Conservation (phyloP, 2,888 invertebrate genomes). For the Cerceris ruficornis region DNA sequence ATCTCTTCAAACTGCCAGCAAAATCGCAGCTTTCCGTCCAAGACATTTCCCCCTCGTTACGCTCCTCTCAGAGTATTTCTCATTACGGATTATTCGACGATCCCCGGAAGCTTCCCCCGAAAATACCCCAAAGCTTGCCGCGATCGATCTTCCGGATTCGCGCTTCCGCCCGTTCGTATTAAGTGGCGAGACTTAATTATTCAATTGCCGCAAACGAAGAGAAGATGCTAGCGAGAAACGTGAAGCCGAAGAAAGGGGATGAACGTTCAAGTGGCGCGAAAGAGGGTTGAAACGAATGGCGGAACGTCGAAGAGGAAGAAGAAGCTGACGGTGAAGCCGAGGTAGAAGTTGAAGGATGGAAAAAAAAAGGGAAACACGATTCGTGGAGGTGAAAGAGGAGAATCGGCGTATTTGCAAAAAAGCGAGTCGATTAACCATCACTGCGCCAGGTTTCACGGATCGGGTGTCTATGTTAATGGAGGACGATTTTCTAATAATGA, state of each 20-base stretch:
- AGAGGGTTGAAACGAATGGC: background rate
- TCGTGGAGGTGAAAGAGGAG: background rate
- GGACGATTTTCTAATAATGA: conserved; percentile 51
- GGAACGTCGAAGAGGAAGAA: background rate
- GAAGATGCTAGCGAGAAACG: conserved; percentile 8
- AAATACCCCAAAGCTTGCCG: conserved; percentile 36
- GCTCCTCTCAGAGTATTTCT: conserved; percentile 43
- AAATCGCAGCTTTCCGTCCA: conserved; percentile 24
- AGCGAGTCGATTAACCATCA: conserved; percentile 42
- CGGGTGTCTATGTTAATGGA: conserved; percentile 56
- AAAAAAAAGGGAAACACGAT: conserved; percentile 1
- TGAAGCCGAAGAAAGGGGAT: background rate
- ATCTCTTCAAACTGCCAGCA: background rate
- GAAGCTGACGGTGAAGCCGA: too few relatives aligned
- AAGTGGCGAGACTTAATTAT: conserved; percentile 60
- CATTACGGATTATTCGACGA: conserved; percentile 40
- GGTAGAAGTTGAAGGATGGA: too few relatives aligned
- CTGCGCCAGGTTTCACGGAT: conserved; percentile 31
- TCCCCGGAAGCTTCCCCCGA: conserved; percentile 23
- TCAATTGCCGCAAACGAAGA: conserved; percentile 36
- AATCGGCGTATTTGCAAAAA: conserved; percentile 26
- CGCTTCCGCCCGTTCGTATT: conserved; percentile 38
- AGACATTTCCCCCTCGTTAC: conserved; percentile 43
- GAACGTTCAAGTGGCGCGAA: background rate
- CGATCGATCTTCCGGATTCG: conserved; percentile 44